Conservation (phyloP, 2,113 vertebrate species). For the Monarcha castaneiventris region DNA sequence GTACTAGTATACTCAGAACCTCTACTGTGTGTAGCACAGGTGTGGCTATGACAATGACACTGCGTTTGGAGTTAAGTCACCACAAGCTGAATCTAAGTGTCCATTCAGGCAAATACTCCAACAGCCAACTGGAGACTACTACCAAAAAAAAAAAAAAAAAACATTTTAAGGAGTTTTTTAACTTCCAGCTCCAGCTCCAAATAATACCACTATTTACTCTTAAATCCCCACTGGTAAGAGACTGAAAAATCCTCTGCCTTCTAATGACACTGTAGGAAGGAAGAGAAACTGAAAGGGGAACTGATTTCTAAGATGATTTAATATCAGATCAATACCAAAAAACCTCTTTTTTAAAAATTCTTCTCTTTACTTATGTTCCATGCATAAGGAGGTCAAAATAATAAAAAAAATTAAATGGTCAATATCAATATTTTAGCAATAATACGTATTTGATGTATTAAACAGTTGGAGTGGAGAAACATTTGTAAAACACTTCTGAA, state of each 20-base stretch:
- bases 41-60: not conserved
- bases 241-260: not conserved
- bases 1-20: not conserved
- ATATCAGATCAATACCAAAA: not conserved
- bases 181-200: not conserved
- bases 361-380: not conserved
- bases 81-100: not conserved
- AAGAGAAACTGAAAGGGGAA: not conserved
- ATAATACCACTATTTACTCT: not conserved
- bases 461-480: not conserved
- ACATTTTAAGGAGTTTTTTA: not conserved
- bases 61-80: not conserved
- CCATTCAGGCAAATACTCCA: not conserved
- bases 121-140: not conserved
- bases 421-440: conserved; percentile 55
- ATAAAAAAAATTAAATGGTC: not conserved
- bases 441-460: conserved; percentile 36
- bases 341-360: not conserved
- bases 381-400: not conserved
- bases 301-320: not conserved
- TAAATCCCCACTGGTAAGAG: not conserved
- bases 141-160: not conserved
- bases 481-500: conserved; percentile 3
- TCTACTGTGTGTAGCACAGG: not conserved
- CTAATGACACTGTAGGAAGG: not conserved